These are phyloP conservation scores for Drosophila demipolita DNA, from an alignment of 2,888 invertebrate species.

Conservation along the genomic window DNA sequence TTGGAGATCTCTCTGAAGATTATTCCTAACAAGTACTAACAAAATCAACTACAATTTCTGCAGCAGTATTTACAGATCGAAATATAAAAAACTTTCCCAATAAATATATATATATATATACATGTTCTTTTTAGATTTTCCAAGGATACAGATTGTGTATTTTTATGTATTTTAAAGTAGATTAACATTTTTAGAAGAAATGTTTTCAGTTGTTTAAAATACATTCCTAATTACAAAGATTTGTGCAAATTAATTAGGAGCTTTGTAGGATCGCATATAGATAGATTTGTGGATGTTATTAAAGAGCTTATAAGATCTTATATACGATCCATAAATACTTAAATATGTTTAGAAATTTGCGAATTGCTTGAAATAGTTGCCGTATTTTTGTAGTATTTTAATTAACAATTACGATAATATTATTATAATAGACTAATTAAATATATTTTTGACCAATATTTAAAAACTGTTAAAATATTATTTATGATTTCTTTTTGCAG, in stretches of 20 bases:
- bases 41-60: conserved; percentile 25
- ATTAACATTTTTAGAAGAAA: background rate
- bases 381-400: background rate
- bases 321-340: background rate
- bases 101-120: background rate
- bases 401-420: background rate
- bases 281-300: background rate
- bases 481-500: conserved; percentile 35
- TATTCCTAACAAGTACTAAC: conserved; percentile 3
- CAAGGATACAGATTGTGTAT: background rate
- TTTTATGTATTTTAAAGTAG: background rate
- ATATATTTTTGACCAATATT: background rate
- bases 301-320: background rate
- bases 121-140: background rate
- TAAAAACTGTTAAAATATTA: background rate
- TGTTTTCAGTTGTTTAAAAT: background rate
- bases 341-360: background rate
- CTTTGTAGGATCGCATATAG: background rate
- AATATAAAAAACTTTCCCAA: background rate
- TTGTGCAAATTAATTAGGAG: background rate
- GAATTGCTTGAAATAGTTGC: background rate
- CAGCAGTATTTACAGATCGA: conserved; percentile 14
- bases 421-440: background rate
- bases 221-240: background rate
- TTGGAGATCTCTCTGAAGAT: background rate